phyloP scores from a whole-genome alignment of 2,113 vertebrate species.

The Bothrops jararaca region DNA sequence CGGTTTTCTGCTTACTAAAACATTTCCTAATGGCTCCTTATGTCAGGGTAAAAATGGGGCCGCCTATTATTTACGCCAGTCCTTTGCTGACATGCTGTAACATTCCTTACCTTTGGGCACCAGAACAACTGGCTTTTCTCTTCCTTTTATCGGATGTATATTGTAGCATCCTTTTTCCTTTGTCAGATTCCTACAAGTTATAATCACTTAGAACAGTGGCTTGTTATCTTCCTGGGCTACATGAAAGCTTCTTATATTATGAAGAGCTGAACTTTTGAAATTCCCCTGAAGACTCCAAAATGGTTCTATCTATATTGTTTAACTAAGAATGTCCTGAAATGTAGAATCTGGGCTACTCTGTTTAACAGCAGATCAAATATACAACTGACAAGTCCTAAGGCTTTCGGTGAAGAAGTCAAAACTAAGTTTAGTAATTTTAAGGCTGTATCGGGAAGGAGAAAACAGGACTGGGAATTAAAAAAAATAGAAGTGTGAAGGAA shows the following conservation, averaged over 20 bases:
- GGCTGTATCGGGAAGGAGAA: neutral
- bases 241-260: neutral
- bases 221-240: neutral
- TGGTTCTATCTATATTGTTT: neutral
- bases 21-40: constrained; percentile 20
- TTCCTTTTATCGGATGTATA: neutral
- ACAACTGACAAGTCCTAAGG: neutral
- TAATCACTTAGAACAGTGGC: neutral
- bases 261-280: neutral
- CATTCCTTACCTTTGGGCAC: neutral
- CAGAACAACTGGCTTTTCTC: neutral
- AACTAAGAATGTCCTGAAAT: neutral
- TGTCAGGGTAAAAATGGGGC: constrained; percentile 24
- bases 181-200: constrained; percentile 5
- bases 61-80: constrained; percentile 23
- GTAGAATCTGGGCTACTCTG: neutral
- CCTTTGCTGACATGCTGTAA: neutral
- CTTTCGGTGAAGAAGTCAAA: neutral
- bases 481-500: neutral
- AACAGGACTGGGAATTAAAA: neutral
- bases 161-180: neutral
- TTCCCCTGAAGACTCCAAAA: neutral
- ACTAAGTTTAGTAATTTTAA: neutral
- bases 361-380: neutral
- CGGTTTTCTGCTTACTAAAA: constrained; percentile 43